phyloP scores from a whole-genome alignment of 2,888 invertebrate genomes.

The Phengaris arion region DNA sequence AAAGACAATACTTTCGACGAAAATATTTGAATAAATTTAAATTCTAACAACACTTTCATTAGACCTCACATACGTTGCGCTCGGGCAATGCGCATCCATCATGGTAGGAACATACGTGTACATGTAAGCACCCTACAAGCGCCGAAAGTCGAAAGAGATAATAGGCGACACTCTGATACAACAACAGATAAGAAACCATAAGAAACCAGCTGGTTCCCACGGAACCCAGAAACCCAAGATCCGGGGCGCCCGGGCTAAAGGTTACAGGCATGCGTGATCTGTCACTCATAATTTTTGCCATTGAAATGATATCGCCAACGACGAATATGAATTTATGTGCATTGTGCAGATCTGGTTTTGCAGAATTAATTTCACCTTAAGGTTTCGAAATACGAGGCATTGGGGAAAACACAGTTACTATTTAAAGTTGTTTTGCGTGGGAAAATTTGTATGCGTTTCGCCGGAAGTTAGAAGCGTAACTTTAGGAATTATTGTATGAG shows the following conservation, averaged over 20 bases:
- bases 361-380: not conserved
- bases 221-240: constrained; percentile 54
- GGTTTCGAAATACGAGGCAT: constrained; percentile 1
- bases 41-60: constrained; percentile 33
- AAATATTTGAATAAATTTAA: constrained; percentile 16
- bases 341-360: constrained; percentile 11
- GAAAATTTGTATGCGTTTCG: constrained; percentile 9
- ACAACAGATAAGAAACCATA: constrained; percentile 68
- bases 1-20: not conserved
- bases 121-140: constrained; percentile 67
- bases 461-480: constrained; percentile 7
- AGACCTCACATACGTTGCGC: constrained; percentile 50
- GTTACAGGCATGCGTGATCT: constrained; percentile 45
- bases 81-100: constrained; percentile 71
- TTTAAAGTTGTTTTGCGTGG: not conserved
- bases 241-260: constrained; percentile 52
- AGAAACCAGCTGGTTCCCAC: constrained; percentile 64
- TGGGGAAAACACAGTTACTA: not conserved
- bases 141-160: constrained; percentile 74
- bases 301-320: constrained; percentile 1
- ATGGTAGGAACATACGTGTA: constrained; percentile 66
- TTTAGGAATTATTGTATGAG: constrained; percentile 2
- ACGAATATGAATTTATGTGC: not conserved
- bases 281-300: constrained; percentile 20
- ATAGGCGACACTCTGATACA: constrained; percentile 77